Evolutionary conservation across 2,113 vertebrate genomes (phyloP).

Genomic region (Bolborhynchus lineola): DNA sequence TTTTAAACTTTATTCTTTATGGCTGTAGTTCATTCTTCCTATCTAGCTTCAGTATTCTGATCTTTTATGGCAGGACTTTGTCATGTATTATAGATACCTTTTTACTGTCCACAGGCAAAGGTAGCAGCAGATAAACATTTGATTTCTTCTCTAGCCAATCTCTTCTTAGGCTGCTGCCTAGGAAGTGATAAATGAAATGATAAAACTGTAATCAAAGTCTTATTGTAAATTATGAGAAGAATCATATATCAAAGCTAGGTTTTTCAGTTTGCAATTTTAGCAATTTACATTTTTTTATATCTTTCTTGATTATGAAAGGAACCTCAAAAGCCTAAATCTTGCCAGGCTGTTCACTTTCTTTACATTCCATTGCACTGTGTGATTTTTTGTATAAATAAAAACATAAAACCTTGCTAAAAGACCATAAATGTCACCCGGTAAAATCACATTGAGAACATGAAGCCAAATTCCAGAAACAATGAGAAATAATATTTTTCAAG

Average conservation of each 20-base stretch:
- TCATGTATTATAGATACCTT: neutral
- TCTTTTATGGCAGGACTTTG: neutral
- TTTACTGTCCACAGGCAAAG: neutral
- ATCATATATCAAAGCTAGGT: neutral
- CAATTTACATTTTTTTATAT: neutral
- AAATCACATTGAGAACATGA: neutral
- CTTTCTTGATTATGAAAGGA: neutral
- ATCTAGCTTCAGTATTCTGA: neutral
- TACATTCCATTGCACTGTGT: neutral
- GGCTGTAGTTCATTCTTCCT: neutral
- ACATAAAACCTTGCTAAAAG: neutral
- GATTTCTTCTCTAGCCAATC: neutral
- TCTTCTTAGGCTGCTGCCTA: neutral
- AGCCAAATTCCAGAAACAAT: neutral
- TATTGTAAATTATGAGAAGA: neutral
- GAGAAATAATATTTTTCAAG: neutral
- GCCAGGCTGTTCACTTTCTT: neutral
- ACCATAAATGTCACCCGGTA: neutral
- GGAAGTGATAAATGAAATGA: neutral
- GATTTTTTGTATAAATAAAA: constrained; percentile 5
- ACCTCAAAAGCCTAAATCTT: neutral
- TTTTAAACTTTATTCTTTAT: neutral
- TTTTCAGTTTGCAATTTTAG: neutral
- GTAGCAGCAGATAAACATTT: neutral
- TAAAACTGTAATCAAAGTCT: neutral